Evolutionary conservation across 2,888 invertebrate genomes (phyloP), one percentile per base, ranked within the genome.

Genomic region (Baccha elongata): DNA sequence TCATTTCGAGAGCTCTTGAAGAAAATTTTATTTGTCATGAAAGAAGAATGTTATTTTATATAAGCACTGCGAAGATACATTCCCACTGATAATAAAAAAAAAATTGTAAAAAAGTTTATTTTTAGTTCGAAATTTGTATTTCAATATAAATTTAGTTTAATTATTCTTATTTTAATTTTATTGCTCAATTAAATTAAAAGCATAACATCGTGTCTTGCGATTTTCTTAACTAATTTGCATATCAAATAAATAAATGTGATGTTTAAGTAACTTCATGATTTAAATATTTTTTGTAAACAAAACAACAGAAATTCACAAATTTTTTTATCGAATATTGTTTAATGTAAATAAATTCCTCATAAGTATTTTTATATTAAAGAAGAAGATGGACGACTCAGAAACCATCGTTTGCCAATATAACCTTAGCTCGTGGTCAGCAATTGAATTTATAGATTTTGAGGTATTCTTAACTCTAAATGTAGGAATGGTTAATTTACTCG

Each of bases 31-130:
- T 10, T 6, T 7, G 0, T 21, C 13, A 23, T 15, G 15, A 15
- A 29, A 21, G 32, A 55, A 13, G 1, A 5, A 21, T 35, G 21
- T 44, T 46, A 46, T 46, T 55, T 55, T 67, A 68, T 68, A 68
- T 3, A 53, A 19, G 10, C 26, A 6, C 8, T 32, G 11, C n/a
- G n/a, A 67, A 65, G 32, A 46, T 35, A 2, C 6, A 21, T 1
- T 23, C 7, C 15, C 5, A 48, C 17, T 32, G 52, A 29, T 52
- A 6, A 29, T 21, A 50, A 26, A 0, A 50, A 11, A 17, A 10
- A 3, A 11, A 5, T 3, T 3, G 3, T 13, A 0, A 46, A 4
- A 6, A 48, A 35, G n/a, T 50, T 52, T 52, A 37, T 35, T 48
- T 64, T 37, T 35, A 4, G 21, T 19, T 19, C 17, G 3, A 26